Conservation (phyloP, 2,888 invertebrate genomes). For the Polydesmus complanatus region DNA sequence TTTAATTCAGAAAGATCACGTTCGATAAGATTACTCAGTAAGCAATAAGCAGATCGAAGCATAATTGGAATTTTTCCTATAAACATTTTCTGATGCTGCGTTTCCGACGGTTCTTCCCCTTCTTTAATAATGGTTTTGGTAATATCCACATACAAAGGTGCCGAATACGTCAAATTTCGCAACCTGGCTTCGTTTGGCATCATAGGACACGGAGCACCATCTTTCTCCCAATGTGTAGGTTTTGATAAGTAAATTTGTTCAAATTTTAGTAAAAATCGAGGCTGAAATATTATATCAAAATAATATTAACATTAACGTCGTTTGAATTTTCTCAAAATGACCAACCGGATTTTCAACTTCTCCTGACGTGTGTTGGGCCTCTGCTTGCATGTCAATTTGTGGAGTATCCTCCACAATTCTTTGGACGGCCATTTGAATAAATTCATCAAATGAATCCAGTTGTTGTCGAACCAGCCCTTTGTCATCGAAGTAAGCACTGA, state of each 20-base stretch:
- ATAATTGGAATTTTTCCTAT: constrained; percentile 95
- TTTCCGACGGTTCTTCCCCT: constrained; percentile 71
- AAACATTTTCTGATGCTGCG: constrained; percentile 53
- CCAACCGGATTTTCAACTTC: constrained; percentile 71
- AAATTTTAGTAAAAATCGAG: constrained; percentile 85
- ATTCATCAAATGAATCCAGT: constrained; percentile 98
- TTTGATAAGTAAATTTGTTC: constrained; percentile 98
- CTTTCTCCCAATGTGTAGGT: constrained; percentile 99
- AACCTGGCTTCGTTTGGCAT: constrained; percentile 99
- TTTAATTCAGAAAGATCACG: constrained; percentile 98
- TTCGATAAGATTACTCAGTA: constrained; percentile 86
- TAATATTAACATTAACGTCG: not conserved
- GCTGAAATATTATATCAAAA: constrained; percentile 34
- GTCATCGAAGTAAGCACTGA: constrained; percentile 99
- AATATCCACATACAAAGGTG: constrained; percentile 96
- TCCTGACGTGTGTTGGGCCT: constrained; percentile 90
- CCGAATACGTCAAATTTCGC: constrained; percentile 85
- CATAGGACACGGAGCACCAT: constrained; percentile 98
- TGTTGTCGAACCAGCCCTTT: constrained; percentile 98
- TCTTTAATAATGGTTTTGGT: constrained; percentile 90
- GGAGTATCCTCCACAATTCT: constrained; percentile 98
- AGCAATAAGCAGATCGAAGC: constrained; percentile 93
- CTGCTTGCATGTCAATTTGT: constrained; percentile 88
- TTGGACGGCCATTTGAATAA: constrained; percentile 99
- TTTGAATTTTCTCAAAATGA: constrained; percentile 8